Percentiles rank a stretch among this genome's conserved stretches.
Conservation (phyloP, 2,797 vertebrate species). For the Philypnodon macrostomus region DNA sequence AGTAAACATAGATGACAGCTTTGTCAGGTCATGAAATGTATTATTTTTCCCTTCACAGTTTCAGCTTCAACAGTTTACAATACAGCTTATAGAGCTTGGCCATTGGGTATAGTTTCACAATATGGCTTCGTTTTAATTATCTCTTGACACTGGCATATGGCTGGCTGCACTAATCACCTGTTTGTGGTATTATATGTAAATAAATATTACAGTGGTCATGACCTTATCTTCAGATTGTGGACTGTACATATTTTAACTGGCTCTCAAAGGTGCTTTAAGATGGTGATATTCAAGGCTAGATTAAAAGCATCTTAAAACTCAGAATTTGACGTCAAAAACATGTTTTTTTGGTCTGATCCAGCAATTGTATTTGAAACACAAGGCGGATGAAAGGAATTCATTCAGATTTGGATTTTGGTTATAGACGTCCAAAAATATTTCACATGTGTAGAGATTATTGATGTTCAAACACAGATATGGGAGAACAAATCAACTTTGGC, state of each 20-base stretch:
- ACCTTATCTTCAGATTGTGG: too few relatives aligned
- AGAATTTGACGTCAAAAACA: neutral
- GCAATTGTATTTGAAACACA: conserved; percentile 1
- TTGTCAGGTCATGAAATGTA: too few relatives aligned
- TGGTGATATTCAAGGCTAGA: too few relatives aligned
- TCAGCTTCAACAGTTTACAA: too few relatives aligned
- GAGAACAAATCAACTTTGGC: too few relatives aligned
- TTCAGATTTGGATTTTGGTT: neutral
- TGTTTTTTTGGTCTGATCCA: neutral
- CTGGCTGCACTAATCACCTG: neutral
- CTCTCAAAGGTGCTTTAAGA: too few relatives aligned
- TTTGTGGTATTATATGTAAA: neutral
- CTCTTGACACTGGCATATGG: neutral
- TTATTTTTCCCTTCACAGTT: too few relatives aligned
- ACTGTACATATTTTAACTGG: too few relatives aligned
- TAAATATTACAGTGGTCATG: neutral
- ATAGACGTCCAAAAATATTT: neutral
- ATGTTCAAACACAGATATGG: neutral
- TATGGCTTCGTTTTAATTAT: neutral
- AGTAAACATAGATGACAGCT: too few relatives aligned
- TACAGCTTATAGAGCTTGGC: neutral
- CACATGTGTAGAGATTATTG: neutral
- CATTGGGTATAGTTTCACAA: neutral
- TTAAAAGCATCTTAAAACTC: neutral
- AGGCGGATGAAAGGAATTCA: neutral